These are phyloP conservation scores for Pelagia noctiluca DNA, from an alignment of 30 jellyfish, hydroid and myxozoan genomes.

Conservation along the genomic window DNA sequence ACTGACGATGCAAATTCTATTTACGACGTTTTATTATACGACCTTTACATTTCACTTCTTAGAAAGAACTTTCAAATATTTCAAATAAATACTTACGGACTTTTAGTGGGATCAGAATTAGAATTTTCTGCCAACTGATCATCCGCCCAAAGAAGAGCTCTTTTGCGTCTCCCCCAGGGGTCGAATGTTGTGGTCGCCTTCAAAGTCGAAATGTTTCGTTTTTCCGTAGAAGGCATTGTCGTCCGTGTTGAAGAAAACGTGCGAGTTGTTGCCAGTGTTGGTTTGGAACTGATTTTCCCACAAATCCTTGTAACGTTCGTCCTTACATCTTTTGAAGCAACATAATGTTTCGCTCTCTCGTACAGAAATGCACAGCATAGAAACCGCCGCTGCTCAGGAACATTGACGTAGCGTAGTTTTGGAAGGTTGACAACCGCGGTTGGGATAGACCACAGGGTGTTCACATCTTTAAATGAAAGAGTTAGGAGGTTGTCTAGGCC, in stretches of 20 bases:
- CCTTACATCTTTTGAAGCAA: not conserved
- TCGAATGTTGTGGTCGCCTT: constrained; percentile 54
- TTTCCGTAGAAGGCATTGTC: not conserved
- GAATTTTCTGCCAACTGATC: constrained; percentile 46
- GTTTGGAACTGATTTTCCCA: not conserved
- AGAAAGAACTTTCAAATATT: no score
- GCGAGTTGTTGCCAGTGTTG: constrained; percentile 31
- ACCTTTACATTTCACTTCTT: no score
- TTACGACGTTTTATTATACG: not conserved
- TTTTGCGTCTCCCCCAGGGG: constrained; percentile 59
- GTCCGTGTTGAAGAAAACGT: constrained; percentile 18
- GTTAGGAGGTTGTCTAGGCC: constrained; percentile 64
- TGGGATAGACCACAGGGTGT: constrained; percentile 57
- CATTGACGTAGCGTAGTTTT: constrained; percentile 55
- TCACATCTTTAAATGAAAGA: constrained; percentile 61
- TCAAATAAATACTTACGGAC: no score
- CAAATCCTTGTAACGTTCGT: constrained; percentile 45
- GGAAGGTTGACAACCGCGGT: constrained; percentile 79
- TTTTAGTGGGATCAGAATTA: no score
- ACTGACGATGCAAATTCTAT: not conserved
- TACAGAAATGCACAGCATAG: constrained; percentile 92
- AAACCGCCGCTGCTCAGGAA: constrained; percentile 80
- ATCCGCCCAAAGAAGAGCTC: constrained; percentile 60
- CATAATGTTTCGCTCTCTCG: constrained; percentile 41
- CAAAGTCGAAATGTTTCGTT: constrained; percentile 16